Conservation (phyloP, 2,113 vertebrate species). For the Phaetusa simplex region DNA sequence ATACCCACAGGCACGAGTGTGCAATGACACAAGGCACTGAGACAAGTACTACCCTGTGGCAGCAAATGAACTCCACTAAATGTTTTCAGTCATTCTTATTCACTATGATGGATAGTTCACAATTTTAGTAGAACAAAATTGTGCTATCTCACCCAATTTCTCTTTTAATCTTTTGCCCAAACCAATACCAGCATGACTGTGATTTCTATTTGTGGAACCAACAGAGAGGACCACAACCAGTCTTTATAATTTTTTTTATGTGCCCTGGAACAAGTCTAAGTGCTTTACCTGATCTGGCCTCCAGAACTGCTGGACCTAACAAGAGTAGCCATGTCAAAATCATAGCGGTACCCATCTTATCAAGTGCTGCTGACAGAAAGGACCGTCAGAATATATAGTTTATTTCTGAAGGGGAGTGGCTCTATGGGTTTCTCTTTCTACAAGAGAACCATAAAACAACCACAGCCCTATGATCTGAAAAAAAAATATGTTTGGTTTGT, state of each 20-base stretch:
- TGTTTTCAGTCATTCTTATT: background rate
- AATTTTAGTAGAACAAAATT: background rate
- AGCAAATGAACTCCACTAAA: background rate
- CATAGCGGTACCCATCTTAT: background rate
- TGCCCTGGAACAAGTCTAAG: background rate
- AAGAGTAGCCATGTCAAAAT: conserved; percentile 10
- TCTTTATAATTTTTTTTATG: background rate
- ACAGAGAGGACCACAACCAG: background rate
- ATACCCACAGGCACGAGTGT: background rate
- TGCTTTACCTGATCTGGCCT: conserved; percentile 41
- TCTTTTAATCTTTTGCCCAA: background rate
- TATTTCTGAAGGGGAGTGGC: conserved; percentile 41
- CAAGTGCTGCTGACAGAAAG: background rate
- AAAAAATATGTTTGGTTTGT: conserved; percentile 19
- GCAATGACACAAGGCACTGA: background rate
- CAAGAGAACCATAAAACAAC: background rate
- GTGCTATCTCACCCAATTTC: background rate
- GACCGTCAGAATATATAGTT: conserved; percentile 11
- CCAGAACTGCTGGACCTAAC: background rate
- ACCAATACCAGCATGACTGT: background rate
- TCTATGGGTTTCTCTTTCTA: background rate
- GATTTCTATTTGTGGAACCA: background rate
- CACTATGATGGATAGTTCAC: background rate
- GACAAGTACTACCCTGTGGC: background rate
- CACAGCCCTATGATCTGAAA: background rate